Conservation (phyloP, 2,888 invertebrate genomes). For the Caenorhabditis wallacei region DNA sequence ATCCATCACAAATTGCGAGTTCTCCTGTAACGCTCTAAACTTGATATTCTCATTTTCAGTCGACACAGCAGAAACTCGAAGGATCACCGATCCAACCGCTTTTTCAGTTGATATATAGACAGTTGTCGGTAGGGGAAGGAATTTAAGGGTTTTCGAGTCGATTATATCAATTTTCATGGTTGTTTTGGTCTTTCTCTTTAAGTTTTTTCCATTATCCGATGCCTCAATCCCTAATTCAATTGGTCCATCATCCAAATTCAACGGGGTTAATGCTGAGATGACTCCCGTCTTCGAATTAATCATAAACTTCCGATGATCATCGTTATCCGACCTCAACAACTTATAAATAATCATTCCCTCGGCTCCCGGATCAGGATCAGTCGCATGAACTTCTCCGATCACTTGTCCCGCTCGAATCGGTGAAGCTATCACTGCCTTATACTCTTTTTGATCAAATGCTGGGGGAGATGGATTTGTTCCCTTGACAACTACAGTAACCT, state of each 20-base stretch:
- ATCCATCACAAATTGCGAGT: slow-evolving; percentile 71
- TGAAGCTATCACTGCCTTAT: slow-evolving; percentile 67
- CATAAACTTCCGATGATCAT: slow-evolving; percentile 63
- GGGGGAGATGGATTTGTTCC: slow-evolving; percentile 79
- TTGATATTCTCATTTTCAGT: slow-evolving; percentile 62
- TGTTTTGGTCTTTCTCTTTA: slow-evolving; percentile 42
- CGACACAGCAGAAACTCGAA: slow-evolving; percentile 67
- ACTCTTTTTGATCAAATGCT: slow-evolving; percentile 77
- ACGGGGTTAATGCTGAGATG: slow-evolving; percentile 65
- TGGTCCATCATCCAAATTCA: slow-evolving; percentile 72
- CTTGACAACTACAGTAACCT: slow-evolving; percentile 68
- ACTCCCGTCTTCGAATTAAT: slow-evolving; percentile 75
- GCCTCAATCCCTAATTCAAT: slow-evolving; percentile 77
- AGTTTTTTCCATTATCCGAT: slow-evolving; percentile 69
- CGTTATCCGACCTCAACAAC: slow-evolving; percentile 48
- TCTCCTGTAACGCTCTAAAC: slow-evolving; percentile 68
- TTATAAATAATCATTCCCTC: slow-evolving; percentile 72
- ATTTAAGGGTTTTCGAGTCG: slow-evolving; percentile 68
- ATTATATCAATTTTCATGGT: slow-evolving; percentile 60
- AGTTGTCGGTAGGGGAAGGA: slow-evolving; percentile 80
- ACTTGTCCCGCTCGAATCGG: slow-evolving; percentile 75
- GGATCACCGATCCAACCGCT: slow-evolving; percentile 75
- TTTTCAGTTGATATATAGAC: slow-evolving; percentile 81
- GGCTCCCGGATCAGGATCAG: slow-evolving; percentile 79
- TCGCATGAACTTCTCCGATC: slow-evolving; percentile 74